Percentiles rank a stretch among this genome's conserved stretches.
Conservation (phyloP, 1,140 invertebrate genomes). For the Rhagoletis zephyria region DNA sequence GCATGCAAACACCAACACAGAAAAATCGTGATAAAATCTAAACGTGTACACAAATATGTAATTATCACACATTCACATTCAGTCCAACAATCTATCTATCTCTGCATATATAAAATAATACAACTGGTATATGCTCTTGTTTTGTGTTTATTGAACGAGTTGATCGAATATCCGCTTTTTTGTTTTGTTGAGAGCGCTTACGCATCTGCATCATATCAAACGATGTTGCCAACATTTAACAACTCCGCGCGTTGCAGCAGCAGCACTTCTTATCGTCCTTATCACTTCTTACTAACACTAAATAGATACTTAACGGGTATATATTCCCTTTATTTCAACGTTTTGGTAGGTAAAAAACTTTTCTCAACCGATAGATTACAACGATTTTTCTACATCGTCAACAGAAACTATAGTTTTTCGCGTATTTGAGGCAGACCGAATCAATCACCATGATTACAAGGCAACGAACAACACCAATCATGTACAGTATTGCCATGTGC, state of each 20-base stretch:
- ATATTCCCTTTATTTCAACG: conserved; percentile 19
- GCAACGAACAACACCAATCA: conserved; percentile 49
- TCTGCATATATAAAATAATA: conserved; percentile 23
- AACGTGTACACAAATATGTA: conserved; percentile 46
- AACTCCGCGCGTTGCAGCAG: conserved; percentile 9
- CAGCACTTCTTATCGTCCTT: conserved; percentile 39
- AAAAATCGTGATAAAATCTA: conserved; percentile 33
- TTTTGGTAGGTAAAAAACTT: conserved; percentile 24
- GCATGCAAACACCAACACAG: conserved; percentile 49
- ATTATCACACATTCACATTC: conserved; percentile 47
- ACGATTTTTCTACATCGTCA: conserved; percentile 17
- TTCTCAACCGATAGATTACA: background rate
- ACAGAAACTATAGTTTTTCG: conserved; percentile 37
- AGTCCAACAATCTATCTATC: conserved; percentile 22
- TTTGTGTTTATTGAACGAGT: conserved; percentile 39
- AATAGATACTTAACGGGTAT: background rate
- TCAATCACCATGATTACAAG: conserved; percentile 52
- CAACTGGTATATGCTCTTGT: conserved; percentile 14
- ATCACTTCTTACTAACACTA: conserved; percentile 17
- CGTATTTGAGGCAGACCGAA: conserved; percentile 46
- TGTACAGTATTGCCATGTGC: conserved; percentile 35
- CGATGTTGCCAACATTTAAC: conserved; percentile 43
- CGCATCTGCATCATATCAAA: conserved; percentile 48
- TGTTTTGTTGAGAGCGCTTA: conserved; percentile 34
- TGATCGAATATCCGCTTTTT: conserved; percentile 46